phyloP scores from a whole-genome alignment of 2,888 invertebrate species.

The Philonicus albiceps region DNA sequence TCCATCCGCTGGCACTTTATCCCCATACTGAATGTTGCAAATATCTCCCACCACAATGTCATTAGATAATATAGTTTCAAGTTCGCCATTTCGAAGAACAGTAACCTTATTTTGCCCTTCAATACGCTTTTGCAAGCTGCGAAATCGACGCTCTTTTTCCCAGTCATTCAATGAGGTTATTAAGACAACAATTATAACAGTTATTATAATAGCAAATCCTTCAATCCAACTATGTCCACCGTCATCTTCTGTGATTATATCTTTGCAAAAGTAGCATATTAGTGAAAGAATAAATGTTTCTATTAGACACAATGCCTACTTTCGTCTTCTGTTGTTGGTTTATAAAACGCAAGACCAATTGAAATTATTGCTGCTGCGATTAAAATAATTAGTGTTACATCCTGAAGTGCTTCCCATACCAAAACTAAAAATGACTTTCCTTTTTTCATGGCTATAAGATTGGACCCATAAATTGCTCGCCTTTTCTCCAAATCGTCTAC shows the following conservation, averaged over 20 bases:
- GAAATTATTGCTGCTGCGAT: conserved; percentile 98
- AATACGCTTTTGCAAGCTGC: conserved; percentile 96
- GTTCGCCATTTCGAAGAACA: conserved; percentile 90
- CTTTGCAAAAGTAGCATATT: conserved; percentile 57
- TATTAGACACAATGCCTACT: conserved; percentile 46
- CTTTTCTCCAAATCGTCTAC: conserved; percentile 91
- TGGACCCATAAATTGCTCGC: conserved; percentile 96
- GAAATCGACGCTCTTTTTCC: conserved; percentile 99
- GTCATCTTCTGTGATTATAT: conserved; percentile 80
- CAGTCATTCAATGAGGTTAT: conserved; percentile 99
- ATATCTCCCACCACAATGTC: conserved; percentile 99
- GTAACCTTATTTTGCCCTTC: conserved; percentile 99
- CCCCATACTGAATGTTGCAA: conserved; percentile 97
- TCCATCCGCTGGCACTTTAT: conserved; percentile 97
- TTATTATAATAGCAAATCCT: conserved; percentile 97
- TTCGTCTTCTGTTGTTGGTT: conserved; percentile 67
- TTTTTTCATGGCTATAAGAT: conserved; percentile 98
- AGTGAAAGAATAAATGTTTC: conserved; percentile 28
- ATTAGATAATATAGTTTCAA: conserved; percentile 92
- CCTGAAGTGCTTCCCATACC: conserved; percentile 99
- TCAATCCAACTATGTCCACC: conserved; percentile 99
- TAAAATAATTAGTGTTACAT: conserved; percentile 98
- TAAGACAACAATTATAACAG: conserved; percentile 98
- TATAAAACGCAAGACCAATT: conserved; percentile 94
- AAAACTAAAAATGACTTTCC: conserved; percentile 98